Evolutionary conservation across 2,797 vertebrate species (phyloP).

Genomic region (Acipenser transmontanus): DNA sequence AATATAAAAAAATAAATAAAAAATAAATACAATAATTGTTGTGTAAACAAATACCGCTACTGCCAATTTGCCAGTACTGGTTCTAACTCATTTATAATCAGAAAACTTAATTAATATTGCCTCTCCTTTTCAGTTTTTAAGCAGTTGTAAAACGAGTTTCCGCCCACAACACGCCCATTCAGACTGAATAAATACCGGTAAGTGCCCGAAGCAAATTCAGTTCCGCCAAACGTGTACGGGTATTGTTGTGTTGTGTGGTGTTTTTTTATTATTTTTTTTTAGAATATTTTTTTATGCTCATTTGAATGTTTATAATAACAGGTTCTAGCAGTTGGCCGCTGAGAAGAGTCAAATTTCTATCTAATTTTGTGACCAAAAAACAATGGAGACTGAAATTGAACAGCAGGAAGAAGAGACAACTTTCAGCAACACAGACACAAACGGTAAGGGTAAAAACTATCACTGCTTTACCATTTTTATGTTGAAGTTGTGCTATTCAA

Average conservation of each 20-base stretch:
- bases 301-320: constrained; percentile 18
- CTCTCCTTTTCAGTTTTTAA: constrained; percentile 34
- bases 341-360: constrained; percentile 31
- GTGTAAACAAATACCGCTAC: not conserved
- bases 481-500: too few species aligned
- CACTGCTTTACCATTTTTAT: not conserved
- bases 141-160: constrained; percentile 44
- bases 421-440: constrained; percentile 82
- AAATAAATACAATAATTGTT: not conserved
- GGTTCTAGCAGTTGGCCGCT: constrained; percentile 30
- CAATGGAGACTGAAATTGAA: constrained; percentile 93
- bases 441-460: constrained; percentile 62
- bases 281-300: not conserved
- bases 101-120: not conserved
- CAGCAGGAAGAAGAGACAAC: constrained; percentile 81
- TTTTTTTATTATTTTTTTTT: too few species aligned
- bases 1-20: too few species aligned
- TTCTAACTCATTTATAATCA: not conserved
- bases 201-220: constrained; percentile 26
- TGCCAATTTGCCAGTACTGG: not conserved
- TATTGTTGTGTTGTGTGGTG: not conserved
- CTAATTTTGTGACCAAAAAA: constrained; percentile 34
- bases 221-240: constrained; percentile 2
- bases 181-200: constrained; percentile 50
- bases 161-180: constrained; percentile 56